These are phyloP conservation scores for Drosophila helvetica DNA, from an alignment of 2,888 invertebrate genomes.

Conservation along the genomic window DNA sequence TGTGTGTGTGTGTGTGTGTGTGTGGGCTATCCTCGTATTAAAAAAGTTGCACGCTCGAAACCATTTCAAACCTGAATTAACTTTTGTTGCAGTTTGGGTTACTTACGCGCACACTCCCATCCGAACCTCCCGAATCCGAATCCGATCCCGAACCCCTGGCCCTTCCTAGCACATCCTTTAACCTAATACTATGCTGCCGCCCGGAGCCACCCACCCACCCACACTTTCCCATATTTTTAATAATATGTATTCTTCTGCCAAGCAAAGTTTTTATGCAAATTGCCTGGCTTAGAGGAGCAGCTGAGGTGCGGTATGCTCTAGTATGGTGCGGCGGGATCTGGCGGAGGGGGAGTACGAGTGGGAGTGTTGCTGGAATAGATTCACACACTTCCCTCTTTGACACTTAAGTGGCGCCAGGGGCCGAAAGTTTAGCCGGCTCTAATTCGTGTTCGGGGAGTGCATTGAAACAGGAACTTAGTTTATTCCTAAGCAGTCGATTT, in stretches of 20 bases:
- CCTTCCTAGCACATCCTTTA: not conserved
- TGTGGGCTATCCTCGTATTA: conserved; percentile 26
- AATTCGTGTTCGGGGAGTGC: conserved; percentile 29
- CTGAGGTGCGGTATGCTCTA: not conserved
- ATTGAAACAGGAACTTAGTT: not conserved
- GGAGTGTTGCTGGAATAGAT: conserved; percentile 10
- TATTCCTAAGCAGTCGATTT: not conserved
- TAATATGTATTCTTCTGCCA: not conserved
- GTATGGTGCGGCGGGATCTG: not conserved
- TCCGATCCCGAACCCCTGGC: conserved; percentile 5
- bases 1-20: no score
- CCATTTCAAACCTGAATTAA: conserved; percentile 72
- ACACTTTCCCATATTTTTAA: not conserved
- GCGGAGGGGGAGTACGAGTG: no score
- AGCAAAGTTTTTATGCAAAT: conserved; percentile 33
- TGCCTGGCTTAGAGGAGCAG: conserved; percentile 1
- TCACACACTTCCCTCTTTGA: conserved; percentile 16
- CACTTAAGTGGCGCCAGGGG: conserved; percentile 18
- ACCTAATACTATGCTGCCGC: no score
- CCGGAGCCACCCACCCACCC: not conserved
- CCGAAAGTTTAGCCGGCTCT: not conserved
- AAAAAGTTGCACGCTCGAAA: conserved; percentile 58
- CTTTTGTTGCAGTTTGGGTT: conserved; percentile 70
- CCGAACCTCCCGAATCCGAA: conserved; percentile 2
- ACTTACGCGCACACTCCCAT: not conserved